Conservation (phyloP, 2,888 invertebrate species). For the Physocephala rufipes region DNA sequence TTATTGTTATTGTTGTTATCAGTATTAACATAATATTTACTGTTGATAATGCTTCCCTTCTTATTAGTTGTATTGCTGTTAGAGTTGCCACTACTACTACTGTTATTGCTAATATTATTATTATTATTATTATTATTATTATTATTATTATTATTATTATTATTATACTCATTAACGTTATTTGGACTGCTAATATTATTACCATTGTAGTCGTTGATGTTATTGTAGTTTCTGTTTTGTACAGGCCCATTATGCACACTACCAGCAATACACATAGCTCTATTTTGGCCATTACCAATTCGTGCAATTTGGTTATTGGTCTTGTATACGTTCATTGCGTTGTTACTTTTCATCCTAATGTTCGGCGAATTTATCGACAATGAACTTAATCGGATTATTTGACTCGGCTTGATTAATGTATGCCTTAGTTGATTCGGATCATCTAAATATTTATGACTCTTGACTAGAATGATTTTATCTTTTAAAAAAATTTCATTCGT, state of each 20-base stretch:
- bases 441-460: neutral
- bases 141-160: neutral
- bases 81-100: neutral
- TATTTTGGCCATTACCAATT: neutral
- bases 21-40: neutral
- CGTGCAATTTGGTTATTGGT: neutral
- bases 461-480: slow-evolving; percentile 9
- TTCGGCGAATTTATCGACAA: too few relatives aligned
- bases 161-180: neutral
- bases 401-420: too few relatives aligned
- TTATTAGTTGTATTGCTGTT: neutral
- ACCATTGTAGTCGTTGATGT: neutral
- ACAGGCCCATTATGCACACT: too few relatives aligned
- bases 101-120: neutral
- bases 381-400: too few relatives aligned
- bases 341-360: too few relatives aligned
- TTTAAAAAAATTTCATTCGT: neutral
- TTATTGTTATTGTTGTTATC: neutral
- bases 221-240: too few relatives aligned
- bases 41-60: neutral
- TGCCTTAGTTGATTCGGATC: neutral
- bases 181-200: neutral
- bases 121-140: neutral
- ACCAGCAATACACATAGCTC: too few relatives aligned
- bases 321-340: too few relatives aligned